phyloP scores from a whole-genome alignment of 2,888 invertebrate species.

The Cactoblastis cactorum region DNA sequence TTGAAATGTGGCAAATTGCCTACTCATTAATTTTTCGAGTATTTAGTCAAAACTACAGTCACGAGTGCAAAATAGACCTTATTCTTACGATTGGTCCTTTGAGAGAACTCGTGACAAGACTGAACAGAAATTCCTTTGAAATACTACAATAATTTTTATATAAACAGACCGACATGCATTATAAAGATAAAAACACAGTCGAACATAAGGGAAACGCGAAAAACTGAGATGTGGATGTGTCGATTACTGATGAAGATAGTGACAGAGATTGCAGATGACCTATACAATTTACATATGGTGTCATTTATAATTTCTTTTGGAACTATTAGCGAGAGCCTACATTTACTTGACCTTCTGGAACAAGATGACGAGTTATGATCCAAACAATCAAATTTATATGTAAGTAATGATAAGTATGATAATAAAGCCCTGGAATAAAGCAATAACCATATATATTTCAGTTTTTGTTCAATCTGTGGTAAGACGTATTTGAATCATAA shows the following conservation, averaged over 20 bases:
- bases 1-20: slow-evolving; percentile 73
- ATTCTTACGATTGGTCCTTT: slow-evolving; percentile 59
- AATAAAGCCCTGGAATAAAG: neutral
- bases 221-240: slow-evolving; percentile 62
- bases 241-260: slow-evolving; percentile 57
- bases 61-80: slow-evolving; percentile 67
- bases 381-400: neutral
- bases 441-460: too few relatives aligned
- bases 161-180: slow-evolving; percentile 21
- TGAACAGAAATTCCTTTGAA: slow-evolving; percentile 38
- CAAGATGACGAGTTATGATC: slow-evolving; percentile 48
- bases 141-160: slow-evolving; percentile 18
- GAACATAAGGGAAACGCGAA: slow-evolving; percentile 15
- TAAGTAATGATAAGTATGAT: neutral
- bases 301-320: slow-evolving; percentile 63
- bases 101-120: slow-evolving; percentile 45
- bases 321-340: slow-evolving; percentile 50
- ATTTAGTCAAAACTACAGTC: slow-evolving; percentile 52
- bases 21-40: slow-evolving; percentile 65
- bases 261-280: slow-evolving; percentile 48
- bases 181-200: slow-evolving; percentile 24
- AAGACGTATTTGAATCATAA: too few relatives aligned
- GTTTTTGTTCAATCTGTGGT: too few relatives aligned
- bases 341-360: slow-evolving; percentile 58
- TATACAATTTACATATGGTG: slow-evolving; percentile 58